phyloP scores from a whole-genome alignment of 2,113 vertebrate species.

The Phaethon lepturus region DNA sequence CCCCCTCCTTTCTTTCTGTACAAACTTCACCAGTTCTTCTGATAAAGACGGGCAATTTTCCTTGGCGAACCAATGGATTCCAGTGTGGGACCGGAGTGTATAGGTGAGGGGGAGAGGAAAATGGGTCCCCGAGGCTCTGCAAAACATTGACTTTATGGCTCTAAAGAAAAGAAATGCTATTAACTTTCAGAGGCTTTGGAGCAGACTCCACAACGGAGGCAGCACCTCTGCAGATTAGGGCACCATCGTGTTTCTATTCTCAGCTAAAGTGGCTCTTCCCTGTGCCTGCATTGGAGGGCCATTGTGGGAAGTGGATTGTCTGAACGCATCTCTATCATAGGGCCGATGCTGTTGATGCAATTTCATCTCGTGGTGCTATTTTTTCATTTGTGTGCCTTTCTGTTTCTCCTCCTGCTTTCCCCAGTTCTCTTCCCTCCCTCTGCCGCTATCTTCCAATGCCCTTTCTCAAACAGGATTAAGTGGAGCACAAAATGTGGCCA shows the following conservation, averaged over 20 bases:
- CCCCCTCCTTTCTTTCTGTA: background rate
- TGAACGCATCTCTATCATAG: background rate
- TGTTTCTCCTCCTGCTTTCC: background rate
- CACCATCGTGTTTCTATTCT: slow-evolving; percentile 8
- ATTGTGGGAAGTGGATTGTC: slow-evolving; percentile 40
- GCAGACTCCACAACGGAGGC: background rate
- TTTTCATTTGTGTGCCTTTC: background rate
- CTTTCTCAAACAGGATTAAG: slow-evolving; percentile 57
- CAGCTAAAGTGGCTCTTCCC: slow-evolving; percentile 47
- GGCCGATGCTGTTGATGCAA: background rate
- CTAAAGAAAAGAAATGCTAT: background rate
- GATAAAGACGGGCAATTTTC: background rate
- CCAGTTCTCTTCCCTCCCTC: background rate
- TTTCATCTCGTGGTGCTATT: slow-evolving; percentile 32
- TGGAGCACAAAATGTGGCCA: slow-evolving; percentile 57
- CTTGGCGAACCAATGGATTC: background rate
- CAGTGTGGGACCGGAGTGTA: background rate
- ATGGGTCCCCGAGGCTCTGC: background rate
- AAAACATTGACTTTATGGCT: background rate
- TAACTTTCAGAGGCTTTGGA: background rate
- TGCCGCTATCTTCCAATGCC: background rate
- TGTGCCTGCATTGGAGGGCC: background rate
- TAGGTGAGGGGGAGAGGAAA: background rate
- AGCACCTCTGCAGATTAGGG: background rate
- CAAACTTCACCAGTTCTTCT: background rate